phyloP scores from a whole-genome alignment of 2,113 vertebrate species.

The Anseranas semipalmata region DNA sequence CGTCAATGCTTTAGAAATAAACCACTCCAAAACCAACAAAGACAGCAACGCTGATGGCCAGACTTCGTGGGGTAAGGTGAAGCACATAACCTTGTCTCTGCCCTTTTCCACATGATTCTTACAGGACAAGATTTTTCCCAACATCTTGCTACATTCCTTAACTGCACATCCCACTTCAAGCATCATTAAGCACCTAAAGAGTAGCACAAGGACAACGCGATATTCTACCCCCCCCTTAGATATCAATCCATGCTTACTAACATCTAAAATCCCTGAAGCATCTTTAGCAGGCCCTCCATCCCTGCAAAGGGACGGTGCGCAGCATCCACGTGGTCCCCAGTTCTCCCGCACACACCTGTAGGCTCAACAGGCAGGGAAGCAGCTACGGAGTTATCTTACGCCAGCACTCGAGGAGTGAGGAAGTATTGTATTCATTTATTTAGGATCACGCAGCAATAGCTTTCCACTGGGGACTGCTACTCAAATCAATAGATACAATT shows the following conservation, averaged over 20 bases:
- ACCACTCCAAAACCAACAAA: background rate
- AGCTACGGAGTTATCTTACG: background rate
- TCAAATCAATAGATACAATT: slow-evolving; percentile 46
- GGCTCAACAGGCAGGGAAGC: background rate
- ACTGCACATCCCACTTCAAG: background rate
- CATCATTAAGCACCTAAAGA: background rate
- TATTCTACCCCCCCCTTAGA: background rate
- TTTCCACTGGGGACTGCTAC: slow-evolving; percentile 5
- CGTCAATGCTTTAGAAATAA: background rate
- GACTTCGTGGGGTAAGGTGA: background rate
- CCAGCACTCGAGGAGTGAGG: background rate
- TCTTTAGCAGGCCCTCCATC: background rate
- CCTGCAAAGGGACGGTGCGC: background rate
- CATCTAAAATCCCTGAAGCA: background rate
- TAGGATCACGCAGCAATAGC: background rate
- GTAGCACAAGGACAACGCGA: background rate
- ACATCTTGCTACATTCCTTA: accelerated
- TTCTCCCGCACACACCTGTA: background rate
- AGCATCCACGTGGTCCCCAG: background rate
- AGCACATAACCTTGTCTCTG: background rate
- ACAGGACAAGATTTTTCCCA: background rate
- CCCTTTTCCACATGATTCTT: background rate
- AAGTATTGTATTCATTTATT: background rate
- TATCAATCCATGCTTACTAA: background rate
- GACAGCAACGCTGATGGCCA: background rate